Percentiles rank a stretch among this genome's conserved stretches.
Conservation (phyloP, 2,888 invertebrate genomes). For the Monoplex corrugatus region DNA sequence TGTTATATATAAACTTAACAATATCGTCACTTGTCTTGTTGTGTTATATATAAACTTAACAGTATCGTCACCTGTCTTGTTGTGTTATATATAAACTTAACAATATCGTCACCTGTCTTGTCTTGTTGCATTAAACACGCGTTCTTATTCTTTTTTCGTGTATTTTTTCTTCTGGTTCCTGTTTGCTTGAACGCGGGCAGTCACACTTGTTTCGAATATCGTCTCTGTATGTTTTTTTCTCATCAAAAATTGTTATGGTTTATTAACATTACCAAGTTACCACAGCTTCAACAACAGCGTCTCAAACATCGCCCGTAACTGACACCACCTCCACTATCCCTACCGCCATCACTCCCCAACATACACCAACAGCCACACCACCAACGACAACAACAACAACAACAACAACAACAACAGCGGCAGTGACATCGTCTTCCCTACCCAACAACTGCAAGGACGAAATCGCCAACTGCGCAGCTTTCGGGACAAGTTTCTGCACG, state of each 20-base stretch:
- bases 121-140: too few species aligned
- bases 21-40: too few species aligned
- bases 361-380: slow-evolving; percentile 52
- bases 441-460: slow-evolving; percentile 34
- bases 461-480: slow-evolving; percentile 58
- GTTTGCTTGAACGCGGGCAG: background rate
- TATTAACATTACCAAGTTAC: too few species aligned
- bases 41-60: too few species aligned
- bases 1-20: too few species aligned
- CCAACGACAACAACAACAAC: background rate
- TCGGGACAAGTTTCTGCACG: slow-evolving; percentile 60
- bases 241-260: too few species aligned
- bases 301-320: background rate
- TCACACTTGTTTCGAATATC: too few species aligned
- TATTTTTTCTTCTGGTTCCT: background rate
- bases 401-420: background rate
- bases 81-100: too few species aligned
- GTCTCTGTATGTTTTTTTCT: too few species aligned
- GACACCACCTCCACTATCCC: background rate
- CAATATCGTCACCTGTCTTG: too few species aligned
- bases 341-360: background rate
- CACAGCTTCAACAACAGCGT: slow-evolving; percentile 15
- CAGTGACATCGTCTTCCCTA: background rate
- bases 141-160: background rate
- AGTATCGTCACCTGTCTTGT: too few species aligned